Conservation (phyloP, 2,113 vertebrate genomes). For the Pluvialis apricaria region DNA sequence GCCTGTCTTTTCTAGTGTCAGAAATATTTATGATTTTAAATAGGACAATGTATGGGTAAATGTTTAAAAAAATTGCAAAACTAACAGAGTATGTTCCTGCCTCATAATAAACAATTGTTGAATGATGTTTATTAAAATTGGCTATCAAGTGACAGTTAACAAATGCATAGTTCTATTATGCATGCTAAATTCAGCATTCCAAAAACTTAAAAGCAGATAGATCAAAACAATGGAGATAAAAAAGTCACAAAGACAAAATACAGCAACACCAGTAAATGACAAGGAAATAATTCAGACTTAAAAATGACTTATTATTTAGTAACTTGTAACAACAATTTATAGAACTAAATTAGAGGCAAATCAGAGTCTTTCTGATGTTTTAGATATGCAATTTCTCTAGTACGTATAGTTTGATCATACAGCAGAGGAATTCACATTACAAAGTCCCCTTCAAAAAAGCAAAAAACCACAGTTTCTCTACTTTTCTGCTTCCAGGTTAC, state of each 20-base stretch:
- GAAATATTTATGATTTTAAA: constrained; percentile 41
- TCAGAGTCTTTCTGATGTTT: constrained; percentile 20
- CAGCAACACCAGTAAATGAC: constrained; percentile 16
- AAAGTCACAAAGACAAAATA: constrained; percentile 68
- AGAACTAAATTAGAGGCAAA: constrained; percentile 53
- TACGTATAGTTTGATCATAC: neutral
- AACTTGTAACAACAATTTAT: constrained; percentile 41
- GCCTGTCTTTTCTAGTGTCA: neutral
- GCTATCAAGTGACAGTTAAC: constrained; percentile 64
- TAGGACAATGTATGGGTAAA: neutral
- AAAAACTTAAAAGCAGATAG: constrained; percentile 64
- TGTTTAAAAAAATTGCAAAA: neutral
- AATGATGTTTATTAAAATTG: constrained; percentile 67
- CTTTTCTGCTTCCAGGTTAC: constrained; percentile 14
- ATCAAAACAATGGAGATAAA: constrained; percentile 64
- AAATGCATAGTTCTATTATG: constrained; percentile 60
- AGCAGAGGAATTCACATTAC: neutral
- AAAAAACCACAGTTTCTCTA: neutral
- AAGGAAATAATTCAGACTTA: constrained; percentile 58
- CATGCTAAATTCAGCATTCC: constrained; percentile 60
- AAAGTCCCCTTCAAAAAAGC: neutral
- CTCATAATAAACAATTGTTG: constrained; percentile 53
- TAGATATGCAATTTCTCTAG: neutral
- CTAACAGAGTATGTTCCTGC: constrained; percentile 41
- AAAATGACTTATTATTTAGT: constrained; percentile 42